Percentiles rank a stretch among this genome's conserved stretches.
Conservation (phyloP, 1,140 invertebrate species). For the Aphidius gifuensis region DNA sequence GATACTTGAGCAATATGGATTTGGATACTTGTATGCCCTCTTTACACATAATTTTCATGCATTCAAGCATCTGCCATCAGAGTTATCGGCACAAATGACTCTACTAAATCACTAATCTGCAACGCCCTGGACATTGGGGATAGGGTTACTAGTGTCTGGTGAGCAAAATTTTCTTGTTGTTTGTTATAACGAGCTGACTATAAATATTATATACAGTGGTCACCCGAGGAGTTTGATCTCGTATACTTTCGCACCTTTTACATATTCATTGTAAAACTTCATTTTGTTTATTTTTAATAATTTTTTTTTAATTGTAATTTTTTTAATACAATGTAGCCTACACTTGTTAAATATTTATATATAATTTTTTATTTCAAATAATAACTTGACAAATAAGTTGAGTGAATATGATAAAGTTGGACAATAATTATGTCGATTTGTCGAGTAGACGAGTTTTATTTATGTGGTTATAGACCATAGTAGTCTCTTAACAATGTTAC, state of each 20-base stretch:
- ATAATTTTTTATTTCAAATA: conserved; percentile 6
- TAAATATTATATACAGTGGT: conserved; percentile 42
- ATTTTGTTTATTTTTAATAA: no score
- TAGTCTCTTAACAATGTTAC: no score
- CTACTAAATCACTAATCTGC: conserved; percentile 51
- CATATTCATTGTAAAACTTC: conserved; percentile 21
- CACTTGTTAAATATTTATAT: no score
- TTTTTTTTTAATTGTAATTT: no score
- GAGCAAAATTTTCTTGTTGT: conserved; percentile 6
- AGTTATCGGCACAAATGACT: conserved; percentile 53
- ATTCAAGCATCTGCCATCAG: conserved; percentile 44
- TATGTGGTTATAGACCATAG: no score
- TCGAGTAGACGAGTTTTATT: background rate
- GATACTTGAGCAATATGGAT: no score
- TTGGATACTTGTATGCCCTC: no score
- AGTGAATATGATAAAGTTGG: conserved; percentile 9
- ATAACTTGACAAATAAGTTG: conserved; percentile 8
- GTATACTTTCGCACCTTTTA: conserved; percentile 22
- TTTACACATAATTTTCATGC: no score
- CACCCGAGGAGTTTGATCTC: conserved; percentile 20
- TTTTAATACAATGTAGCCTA: no score
- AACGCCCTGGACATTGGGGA: conserved; percentile 50
- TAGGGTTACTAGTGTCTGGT: conserved; percentile 51
- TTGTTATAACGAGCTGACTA: conserved; percentile 42
- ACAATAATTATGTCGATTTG: conserved; percentile 8